Conservation (phyloP, 2,113 vertebrate species). For the Platycercus adscitus region DNA sequence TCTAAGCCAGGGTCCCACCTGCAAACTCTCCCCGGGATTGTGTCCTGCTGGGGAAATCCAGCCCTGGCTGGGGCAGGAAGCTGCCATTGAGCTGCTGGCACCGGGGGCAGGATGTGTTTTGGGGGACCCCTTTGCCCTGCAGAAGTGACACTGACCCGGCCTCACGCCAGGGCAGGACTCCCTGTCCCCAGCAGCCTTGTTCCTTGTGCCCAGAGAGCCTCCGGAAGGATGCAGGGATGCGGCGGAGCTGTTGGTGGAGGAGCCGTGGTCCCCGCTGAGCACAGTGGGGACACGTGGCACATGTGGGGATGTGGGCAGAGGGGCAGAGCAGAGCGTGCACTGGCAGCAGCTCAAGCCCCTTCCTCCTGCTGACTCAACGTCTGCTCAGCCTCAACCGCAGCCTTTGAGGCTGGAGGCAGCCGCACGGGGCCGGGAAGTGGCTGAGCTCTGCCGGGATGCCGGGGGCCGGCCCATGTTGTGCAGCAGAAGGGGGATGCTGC, state of each 20-base stretch:
- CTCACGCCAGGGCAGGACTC: background rate
- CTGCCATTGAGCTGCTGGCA: background rate
- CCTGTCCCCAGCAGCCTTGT: background rate
- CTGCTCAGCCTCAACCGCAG: background rate
- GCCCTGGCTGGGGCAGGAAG: accelerated
- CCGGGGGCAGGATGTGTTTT: background rate
- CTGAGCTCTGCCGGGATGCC: background rate
- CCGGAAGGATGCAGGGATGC: background rate
- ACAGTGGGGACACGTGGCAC: background rate
- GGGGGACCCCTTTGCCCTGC: background rate
- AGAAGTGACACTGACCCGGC: background rate
- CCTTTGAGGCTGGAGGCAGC: background rate
- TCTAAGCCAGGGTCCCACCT: background rate
- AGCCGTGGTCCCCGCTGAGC: background rate
- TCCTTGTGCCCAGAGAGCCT: background rate
- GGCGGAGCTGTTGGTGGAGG: accelerated
- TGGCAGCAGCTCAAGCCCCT: slow-evolving; percentile 36
- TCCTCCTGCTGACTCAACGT: slow-evolving; percentile 53
- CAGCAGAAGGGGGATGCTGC: background rate
- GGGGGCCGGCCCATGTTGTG: background rate
- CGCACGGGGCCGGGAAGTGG: background rate
- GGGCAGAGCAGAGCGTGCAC: background rate
- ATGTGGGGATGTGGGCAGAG: background rate
- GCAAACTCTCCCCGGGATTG: accelerated
- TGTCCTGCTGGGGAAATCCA: background rate